These are phyloP conservation scores for Gastracanthus pulcherrimus DNA, from an alignment of 2,888 invertebrate genomes.

Conservation along the genomic window DNA sequence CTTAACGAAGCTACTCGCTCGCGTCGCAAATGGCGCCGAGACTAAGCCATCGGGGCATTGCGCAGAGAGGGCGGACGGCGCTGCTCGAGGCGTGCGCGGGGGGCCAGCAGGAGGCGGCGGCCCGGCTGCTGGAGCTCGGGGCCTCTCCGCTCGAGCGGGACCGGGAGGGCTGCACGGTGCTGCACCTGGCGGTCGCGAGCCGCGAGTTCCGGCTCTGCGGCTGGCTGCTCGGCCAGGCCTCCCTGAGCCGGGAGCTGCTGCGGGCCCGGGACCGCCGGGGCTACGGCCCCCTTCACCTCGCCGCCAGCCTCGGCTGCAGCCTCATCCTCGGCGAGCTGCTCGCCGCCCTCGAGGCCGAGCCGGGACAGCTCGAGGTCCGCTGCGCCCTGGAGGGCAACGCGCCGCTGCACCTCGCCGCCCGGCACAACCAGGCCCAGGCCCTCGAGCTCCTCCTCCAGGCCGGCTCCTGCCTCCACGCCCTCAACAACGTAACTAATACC, in stretches of 20 bases:
- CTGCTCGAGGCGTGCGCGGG: constrained; percentile 85
- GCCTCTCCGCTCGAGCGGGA: constrained; percentile 73
- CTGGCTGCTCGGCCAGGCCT: too few species aligned
- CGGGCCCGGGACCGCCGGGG: constrained; percentile 73
- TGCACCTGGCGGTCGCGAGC: constrained; percentile 49
- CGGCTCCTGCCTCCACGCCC: constrained; percentile 85
- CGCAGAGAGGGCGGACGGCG: constrained; percentile 82
- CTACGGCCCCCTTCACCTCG: constrained; percentile 84
- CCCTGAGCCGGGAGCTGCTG: too few species aligned
- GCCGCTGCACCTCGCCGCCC: constrained; percentile 87
- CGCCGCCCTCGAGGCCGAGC: not conserved
- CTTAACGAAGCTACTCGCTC: too few species aligned
- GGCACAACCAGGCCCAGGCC: constrained; percentile 85
- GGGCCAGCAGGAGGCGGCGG: constrained; percentile 82
- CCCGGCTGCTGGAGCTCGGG: constrained; percentile 81
- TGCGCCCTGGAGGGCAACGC: constrained; percentile 77
- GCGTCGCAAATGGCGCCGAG: not conserved
- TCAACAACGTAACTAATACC: constrained; percentile 87
- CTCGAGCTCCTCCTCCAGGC: constrained; percentile 84
- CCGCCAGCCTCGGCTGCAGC: constrained; percentile 83
- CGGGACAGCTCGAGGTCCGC: not conserved
- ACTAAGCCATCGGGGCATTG: not conserved
- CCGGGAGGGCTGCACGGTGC: constrained; percentile 57
- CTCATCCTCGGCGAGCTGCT: not conserved
- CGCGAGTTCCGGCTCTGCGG: constrained; percentile 21